Evolutionary conservation across 2,797 vertebrate species (phyloP).

Genomic region (Novumbra hubbsi): DNA sequence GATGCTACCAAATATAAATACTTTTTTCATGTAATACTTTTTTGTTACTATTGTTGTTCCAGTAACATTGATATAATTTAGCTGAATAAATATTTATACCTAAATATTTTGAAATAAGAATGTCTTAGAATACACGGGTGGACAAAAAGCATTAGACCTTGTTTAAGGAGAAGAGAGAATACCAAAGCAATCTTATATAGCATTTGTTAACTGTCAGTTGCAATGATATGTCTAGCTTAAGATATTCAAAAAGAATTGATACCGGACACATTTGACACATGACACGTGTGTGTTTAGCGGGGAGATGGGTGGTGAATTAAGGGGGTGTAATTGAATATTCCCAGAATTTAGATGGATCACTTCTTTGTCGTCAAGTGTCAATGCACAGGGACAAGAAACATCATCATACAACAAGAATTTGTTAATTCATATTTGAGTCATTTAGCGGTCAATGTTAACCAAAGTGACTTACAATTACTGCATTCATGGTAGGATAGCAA

Average conservation of each 20-base stretch:
- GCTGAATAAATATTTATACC: not conserved
- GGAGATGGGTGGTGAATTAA: not conserved
- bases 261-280: not conserved
- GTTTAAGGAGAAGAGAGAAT: not conserved
- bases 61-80: not conserved
- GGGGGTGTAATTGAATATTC: not conserved
- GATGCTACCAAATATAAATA: too few relatives aligned
- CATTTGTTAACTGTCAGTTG: conserved; percentile 22
- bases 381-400: not conserved
- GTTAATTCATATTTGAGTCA: too few relatives aligned
- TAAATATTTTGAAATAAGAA: too few relatives aligned
- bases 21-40: too few relatives aligned
- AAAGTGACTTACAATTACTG: too few relatives aligned
- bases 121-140: too few relatives aligned
- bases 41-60: too few relatives aligned
- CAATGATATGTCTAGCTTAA: conserved; percentile 1
- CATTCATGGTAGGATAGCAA: too few relatives aligned
- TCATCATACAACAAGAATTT: not conserved
- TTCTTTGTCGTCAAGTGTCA: not conserved
- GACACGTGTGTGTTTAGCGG: not conserved
- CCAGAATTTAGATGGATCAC: not conserved
- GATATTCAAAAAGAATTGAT: not conserved
- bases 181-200: conserved; percentile 3
- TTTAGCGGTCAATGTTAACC: too few relatives aligned
- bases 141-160: too few relatives aligned